These are phyloP conservation scores for Taphrorychus bicolor DNA, from an alignment of 2,888 invertebrate genomes.

Conservation along the genomic window DNA sequence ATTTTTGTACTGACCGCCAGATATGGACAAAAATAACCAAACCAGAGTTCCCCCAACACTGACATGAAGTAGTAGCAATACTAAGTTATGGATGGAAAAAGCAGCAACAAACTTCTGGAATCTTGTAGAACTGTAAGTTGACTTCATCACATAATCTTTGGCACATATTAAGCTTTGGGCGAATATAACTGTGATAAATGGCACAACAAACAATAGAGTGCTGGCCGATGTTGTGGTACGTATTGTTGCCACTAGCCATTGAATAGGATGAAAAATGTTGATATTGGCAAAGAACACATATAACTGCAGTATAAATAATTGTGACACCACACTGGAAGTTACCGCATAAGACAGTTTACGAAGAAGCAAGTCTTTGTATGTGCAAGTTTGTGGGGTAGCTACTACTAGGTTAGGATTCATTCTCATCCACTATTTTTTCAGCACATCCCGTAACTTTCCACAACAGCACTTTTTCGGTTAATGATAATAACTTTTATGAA, in stretches of 20 bases:
- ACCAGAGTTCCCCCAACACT: conserved; percentile 71
- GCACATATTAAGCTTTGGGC: conserved; percentile 76
- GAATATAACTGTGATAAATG: conserved; percentile 69
- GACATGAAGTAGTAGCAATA: conserved; percentile 66
- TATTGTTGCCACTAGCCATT: conserved; percentile 70
- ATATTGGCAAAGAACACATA: conserved; percentile 66
- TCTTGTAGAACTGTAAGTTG: conserved; percentile 70
- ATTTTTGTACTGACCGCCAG: conserved; percentile 66
- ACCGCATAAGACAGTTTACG: conserved; percentile 65
- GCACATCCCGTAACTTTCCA: not conserved
- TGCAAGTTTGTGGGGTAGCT: conserved; percentile 50
- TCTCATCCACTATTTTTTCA: not conserved
- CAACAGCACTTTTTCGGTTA: not conserved
- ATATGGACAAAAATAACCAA: conserved; percentile 73
- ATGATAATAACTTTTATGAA: not conserved
- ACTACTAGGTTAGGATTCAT: conserved; percentile 36
- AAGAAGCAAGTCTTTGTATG: conserved; percentile 66
- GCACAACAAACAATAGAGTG: conserved; percentile 71
- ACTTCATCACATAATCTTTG: conserved; percentile 70
- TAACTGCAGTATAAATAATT: conserved; percentile 52
- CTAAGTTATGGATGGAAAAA: conserved; percentile 67
- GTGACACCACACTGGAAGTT: conserved; percentile 54
- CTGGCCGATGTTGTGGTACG: conserved; percentile 67
- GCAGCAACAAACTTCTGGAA: conserved; percentile 70
- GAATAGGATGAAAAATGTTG: conserved; percentile 68